Base-by-base conservation (phyloP, 2,113 vertebrate genomes). In the Hystrix cristata region DNA sequence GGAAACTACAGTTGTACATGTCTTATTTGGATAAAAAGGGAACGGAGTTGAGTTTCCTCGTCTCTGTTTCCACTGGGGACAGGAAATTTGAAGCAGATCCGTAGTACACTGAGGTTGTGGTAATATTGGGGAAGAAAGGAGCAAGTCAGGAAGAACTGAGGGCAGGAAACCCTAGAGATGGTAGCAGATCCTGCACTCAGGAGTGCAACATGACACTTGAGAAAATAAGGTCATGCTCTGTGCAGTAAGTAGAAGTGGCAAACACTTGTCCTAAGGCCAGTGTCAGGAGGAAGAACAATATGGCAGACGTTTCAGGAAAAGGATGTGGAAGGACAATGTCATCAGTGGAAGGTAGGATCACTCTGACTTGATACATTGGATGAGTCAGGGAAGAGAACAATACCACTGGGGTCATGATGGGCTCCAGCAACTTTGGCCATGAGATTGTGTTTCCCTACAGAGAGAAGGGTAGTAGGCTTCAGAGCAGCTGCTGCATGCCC, bases 101-200 rank as follows among this genome's bases (percentile, higher is more conserved):
- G 0, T 16, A 6, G 43, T 48, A 18, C 0, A 6, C 0, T 23
- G n/a, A 6, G 43, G n/a, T 19, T 87, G 18, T 38, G 18, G 53
- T 3, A 48, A 90, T 4, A 46, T 21, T 29, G 5, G 18, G 3
- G 9, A 19, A 69, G n/a, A 53, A 80, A 67, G 51, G 4, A 2
- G 4, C 2, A 43, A 31, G 31, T 27, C 80, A 51, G 46, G 1
- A 89, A 84, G 38, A 48, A 80, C 53, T 62, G 23, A 38, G 19
- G 23, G 21, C 9, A 60, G 23, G 10, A 59, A 51, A 79, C 60
- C 65, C 57, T 25, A 15, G 43, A 48, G n/a, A 55, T 34, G 18
- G 78, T 12, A 9, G 5, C 80, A 46, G 31, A 46, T 89, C 29
- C n/a, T 59, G 1, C 18, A 71, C 0, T 48, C 51, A 83, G 38